Conservation (phyloP, 1,140 invertebrate genomes). For the Calephelis nemesis region DNA sequence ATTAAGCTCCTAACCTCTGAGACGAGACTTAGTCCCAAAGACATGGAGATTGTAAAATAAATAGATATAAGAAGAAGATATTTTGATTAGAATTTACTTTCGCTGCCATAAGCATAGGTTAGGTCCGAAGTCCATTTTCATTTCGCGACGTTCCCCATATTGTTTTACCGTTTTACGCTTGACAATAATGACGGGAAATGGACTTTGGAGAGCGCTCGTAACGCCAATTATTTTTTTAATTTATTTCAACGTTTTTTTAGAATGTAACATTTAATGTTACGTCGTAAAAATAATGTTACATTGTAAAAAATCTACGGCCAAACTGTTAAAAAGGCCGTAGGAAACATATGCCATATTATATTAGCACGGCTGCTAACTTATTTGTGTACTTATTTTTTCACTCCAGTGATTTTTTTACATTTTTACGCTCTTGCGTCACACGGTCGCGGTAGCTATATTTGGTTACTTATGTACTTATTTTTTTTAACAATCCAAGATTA, state of each 20-base stretch:
- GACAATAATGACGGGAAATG: constrained; percentile 55
- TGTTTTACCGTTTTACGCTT: constrained; percentile 36
- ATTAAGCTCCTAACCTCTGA: constrained; percentile 14
- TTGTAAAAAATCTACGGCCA: constrained; percentile 13
- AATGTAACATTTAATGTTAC: constrained; percentile 22
- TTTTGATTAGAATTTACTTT: constrained; percentile 73
- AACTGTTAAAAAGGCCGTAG: not conserved
- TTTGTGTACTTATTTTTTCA: constrained; percentile 61
- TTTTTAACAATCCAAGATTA: constrained; percentile 24
- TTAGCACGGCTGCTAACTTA: constrained; percentile 63
- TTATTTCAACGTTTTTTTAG: constrained; percentile 21
- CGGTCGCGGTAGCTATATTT: constrained; percentile 17
- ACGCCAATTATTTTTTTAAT: constrained; percentile 20
- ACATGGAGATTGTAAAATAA: constrained; percentile 51
- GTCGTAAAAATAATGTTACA: constrained; percentile 16
- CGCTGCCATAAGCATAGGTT: constrained; percentile 68
- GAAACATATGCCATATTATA: constrained; percentile 20
- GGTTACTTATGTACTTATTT: constrained; percentile 14
- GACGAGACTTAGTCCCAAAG: constrained; percentile 37
- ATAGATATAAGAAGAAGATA: constrained; percentile 61
- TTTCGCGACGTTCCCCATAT: constrained; percentile 34
- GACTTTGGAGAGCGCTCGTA: constrained; percentile 33
- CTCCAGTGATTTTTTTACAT: constrained; percentile 54
- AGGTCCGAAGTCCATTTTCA: constrained; percentile 49
- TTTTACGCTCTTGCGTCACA: constrained; percentile 17